Evolutionary conservation across 2,797 vertebrate species (phyloP), one percentile per base, ranked within the genome.

Genomic region (Hydrocynus forskahlii): DNA sequence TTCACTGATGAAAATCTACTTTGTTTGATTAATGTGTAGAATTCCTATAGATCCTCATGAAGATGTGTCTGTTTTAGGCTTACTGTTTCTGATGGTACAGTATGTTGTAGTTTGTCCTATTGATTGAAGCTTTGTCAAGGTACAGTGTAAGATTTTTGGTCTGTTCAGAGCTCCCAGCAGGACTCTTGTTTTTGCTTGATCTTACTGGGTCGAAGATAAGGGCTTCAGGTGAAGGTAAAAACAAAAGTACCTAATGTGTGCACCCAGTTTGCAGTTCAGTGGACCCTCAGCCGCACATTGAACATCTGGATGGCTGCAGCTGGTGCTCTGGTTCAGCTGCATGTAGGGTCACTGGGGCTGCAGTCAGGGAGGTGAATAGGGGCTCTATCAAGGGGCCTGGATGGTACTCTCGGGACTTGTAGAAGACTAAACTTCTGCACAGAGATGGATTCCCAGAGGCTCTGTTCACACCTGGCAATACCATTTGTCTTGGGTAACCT

Each of bases 211-310:
- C 25, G 9, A 14, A 29, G 59, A 45, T 13, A 59, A 50, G 43
- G 17, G 19, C 29, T 50, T 66, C 35, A 25, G 43, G 57, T 50
- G 14, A 80, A 57, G n/a, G 38, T 23, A 29, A 80, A 71, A 40
- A 25, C 48, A 43, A 4, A 66, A 25, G 29, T 29, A 73, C 16
- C 23, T 68, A 57, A 66, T 72, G 40, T 76, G 76, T 60, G 52
- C 75, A 66, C 38, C 57, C 63, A 75, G 63, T 43, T 50, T 75
- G 45, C 50, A 66, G 71, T 64, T 59, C 68, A 75, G 40, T 25
- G 62, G 80, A 23, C 38, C 63, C 38, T 73, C 21, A 73, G 73
- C 57, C 68, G n/a, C 62, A 81, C 75, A 73, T 78, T 55, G 69
- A 60, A 78, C 29, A 29, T 29, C 29, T 29, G 29, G 29, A 29